These are phyloP conservation scores for Limosa lapponica DNA, from an alignment of 2,797 vertebrate genomes.

Conservation along the genomic window DNA sequence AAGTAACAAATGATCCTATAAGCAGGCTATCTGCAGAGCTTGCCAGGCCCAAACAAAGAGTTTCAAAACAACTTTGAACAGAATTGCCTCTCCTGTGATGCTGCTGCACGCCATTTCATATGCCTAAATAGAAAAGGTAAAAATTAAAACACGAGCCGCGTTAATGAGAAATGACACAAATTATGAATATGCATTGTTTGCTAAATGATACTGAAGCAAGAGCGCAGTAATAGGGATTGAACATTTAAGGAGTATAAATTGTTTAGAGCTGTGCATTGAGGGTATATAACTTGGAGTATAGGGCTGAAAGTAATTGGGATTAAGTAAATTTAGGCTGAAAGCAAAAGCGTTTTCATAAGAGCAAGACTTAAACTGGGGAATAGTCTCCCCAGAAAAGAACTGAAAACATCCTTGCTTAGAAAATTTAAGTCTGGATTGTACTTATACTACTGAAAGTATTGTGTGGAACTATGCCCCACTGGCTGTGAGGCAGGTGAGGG, in stretches of 20 bases:
- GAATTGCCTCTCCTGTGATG: not conserved
- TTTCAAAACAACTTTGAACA: not conserved
- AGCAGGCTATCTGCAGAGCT: not conserved
- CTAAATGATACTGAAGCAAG: not conserved
- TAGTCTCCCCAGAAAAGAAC: not conserved
- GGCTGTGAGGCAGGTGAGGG: not conserved
- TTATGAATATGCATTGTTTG: not conserved
- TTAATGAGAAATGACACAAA: not conserved
- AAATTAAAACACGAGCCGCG: not conserved
- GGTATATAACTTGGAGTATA: not conserved
- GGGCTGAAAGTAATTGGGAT: not conserved
- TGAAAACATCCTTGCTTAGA: not conserved
- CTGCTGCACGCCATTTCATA: not conserved
- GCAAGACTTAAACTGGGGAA: not conserved
- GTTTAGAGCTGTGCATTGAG: not conserved
- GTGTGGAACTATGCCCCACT: not conserved
- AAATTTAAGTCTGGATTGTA: not conserved
- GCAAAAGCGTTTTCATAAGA: not conserved
- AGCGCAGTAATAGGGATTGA: not conserved
- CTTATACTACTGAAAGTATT: not conserved
- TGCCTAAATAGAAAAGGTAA: not conserved
- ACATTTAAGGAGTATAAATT: not conserved
- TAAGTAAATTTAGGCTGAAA: slow-evolving; percentile 11
- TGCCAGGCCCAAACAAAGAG: not conserved
- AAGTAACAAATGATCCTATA: not conserved